Evolutionary conservation across 1,140 invertebrate species (phyloP).

Genomic region (Meloidogyne hapla): DNA sequence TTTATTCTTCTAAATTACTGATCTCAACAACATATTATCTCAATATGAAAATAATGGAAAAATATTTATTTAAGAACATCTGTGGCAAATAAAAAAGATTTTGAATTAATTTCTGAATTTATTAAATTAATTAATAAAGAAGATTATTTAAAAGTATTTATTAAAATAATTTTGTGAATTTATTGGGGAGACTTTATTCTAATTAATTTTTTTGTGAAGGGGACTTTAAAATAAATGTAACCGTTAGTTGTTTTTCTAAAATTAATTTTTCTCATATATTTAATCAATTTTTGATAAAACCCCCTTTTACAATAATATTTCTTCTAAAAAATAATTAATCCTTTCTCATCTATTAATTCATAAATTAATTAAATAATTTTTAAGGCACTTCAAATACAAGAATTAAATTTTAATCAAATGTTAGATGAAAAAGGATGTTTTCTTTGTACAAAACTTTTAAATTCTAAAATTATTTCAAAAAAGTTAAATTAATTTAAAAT

Average conservation of each 20-base stretch:
- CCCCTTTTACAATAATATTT: too few species aligned
- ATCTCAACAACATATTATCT: slow-evolving; percentile 1
- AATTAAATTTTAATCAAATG: not conserved
- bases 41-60: not conserved
- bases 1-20: not conserved
- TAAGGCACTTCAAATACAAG: not conserved
- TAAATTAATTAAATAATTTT: too few species aligned
- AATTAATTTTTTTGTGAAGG: too few species aligned
- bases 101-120: not conserved
- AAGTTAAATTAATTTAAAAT: not conserved
- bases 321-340: not conserved
- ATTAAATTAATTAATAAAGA: slow-evolving; percentile 2
- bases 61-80: not conserved
- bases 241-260: too few species aligned
- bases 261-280: too few species aligned
- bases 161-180: not conserved
- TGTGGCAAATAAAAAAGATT: not conserved
- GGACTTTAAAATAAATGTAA: too few species aligned
- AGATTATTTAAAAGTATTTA: not conserved
- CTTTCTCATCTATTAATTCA: not conserved
- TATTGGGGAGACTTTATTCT: too few species aligned
- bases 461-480: slow-evolving; percentile 1
- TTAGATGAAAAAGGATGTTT: not conserved
- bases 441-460: not conserved
- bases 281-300: too few species aligned